Evolutionary conservation across 2,888 invertebrate genomes (phyloP).

Genomic region (Melanophora roralis): DNA sequence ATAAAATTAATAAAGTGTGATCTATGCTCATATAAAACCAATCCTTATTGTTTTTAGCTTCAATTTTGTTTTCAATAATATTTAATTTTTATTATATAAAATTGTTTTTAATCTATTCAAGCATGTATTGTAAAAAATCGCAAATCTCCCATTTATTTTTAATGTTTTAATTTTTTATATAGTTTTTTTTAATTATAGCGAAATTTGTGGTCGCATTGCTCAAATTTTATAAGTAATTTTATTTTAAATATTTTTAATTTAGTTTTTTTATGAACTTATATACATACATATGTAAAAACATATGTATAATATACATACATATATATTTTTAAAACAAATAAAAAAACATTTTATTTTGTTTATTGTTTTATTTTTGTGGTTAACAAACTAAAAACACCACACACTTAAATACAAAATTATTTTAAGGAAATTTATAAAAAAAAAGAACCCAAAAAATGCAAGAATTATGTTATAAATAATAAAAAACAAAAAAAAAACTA

Average conservation of each 20-base stretch:
- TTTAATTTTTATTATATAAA: constrained; percentile 14
- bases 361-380: constrained; percentile 43
- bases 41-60: constrained; percentile 37
- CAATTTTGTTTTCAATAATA: constrained; percentile 40
- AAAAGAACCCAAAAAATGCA: constrained; percentile 39
- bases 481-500: constrained; percentile 10
- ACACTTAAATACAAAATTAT: constrained; percentile 40
- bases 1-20: not conserved
- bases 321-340: constrained; percentile 42
- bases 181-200: constrained; percentile 34
- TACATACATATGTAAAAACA: too few species aligned
- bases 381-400: constrained; percentile 37
- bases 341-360: constrained; percentile 30
- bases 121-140: constrained; percentile 38
- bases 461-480: constrained; percentile 50
- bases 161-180: constrained; percentile 42
- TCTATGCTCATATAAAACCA: not conserved
- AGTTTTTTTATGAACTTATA: constrained; percentile 36
- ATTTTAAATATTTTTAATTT: constrained; percentile 36
- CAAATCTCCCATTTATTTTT: constrained; percentile 38
- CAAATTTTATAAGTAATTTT: constrained; percentile 58
- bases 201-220: constrained; percentile 43
- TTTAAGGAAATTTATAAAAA: constrained; percentile 45
- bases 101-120: constrained; percentile 31
- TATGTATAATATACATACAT: constrained; percentile 35